phyloP scores from a whole-genome alignment of 2,113 vertebrate genomes.

The Oncorhynchus kisutch region DNA sequence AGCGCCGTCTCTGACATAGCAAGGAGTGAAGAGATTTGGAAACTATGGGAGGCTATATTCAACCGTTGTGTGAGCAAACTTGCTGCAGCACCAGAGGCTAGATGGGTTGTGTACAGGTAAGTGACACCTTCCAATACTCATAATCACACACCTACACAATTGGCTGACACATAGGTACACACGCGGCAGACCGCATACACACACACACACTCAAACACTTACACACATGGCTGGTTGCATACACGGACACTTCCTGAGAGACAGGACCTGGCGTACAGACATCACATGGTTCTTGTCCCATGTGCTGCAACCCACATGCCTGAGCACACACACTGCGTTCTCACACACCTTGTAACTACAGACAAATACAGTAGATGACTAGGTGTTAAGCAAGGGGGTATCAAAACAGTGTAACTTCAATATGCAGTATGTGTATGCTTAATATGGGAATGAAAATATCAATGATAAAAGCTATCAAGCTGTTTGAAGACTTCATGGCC shows the following conservation, averaged over 20 bases:
- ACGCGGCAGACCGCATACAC: neutral
- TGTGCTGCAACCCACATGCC: neutral
- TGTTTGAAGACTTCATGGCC: constrained; percentile 44
- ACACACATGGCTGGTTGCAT: neutral
- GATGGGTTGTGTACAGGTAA: constrained; percentile 22
- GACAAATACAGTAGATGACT: neutral
- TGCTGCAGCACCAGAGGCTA: constrained; percentile 11
- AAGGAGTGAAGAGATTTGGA: neutral
- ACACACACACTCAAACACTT: constrained; percentile 16
- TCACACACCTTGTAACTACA: neutral
- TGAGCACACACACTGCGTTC: neutral
- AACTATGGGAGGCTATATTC: neutral
- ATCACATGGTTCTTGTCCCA: neutral
- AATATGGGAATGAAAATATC: neutral
- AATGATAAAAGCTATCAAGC: constrained; percentile 36
- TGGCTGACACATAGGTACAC: neutral
- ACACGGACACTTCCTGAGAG: neutral
- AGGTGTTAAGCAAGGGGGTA: no score
- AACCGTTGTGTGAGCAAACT: neutral
- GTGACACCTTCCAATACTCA: constrained; percentile 6
- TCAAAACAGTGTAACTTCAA: neutral
- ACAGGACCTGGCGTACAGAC: neutral
- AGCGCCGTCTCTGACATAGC: no score
- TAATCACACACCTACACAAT: neutral
- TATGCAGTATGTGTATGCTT: neutral